Conservation (phyloP, 2,888 invertebrate species). For the Papilio demoleus region DNA sequence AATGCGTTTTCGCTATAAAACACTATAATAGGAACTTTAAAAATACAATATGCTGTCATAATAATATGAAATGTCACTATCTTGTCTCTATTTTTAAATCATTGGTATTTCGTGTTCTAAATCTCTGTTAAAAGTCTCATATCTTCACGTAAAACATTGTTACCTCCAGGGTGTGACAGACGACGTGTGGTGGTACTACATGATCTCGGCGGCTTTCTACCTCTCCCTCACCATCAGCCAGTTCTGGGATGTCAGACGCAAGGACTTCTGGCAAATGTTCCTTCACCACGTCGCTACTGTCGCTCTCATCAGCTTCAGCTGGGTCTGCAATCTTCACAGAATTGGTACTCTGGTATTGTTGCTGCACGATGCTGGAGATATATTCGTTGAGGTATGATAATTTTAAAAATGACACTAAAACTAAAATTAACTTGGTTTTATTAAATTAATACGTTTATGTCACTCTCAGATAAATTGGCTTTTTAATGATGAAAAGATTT, state of each 20-base stretch:
- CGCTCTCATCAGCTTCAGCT: conserved; percentile 94
- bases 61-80: too few species aligned
- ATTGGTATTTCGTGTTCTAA: too few species aligned
- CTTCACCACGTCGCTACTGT: conserved; percentile 98
- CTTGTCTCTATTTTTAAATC: too few species aligned
- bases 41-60: too few species aligned
- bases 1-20: too few species aligned
- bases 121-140: too few species aligned
- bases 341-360: conserved; percentile 95
- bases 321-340: conserved; percentile 96
- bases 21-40: too few species aligned
- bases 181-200: conserved; percentile 98
- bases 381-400: conserved; percentile 89
- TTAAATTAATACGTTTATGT: background rate
- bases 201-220: conserved; percentile 96
- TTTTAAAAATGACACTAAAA: background rate
- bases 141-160: too few species aligned
- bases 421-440: too few species aligned
- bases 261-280: conserved; percentile 99
- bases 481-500: background rate
- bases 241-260: conserved; percentile 94
- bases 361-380: conserved; percentile 95
- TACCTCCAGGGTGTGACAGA: conserved; percentile 86
- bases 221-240: conserved; percentile 96
- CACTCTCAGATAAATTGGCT: background rate